Evolutionary conservation across 2,113 vertebrate species (phyloP).

Genomic region (Calonectris borealis): DNA sequence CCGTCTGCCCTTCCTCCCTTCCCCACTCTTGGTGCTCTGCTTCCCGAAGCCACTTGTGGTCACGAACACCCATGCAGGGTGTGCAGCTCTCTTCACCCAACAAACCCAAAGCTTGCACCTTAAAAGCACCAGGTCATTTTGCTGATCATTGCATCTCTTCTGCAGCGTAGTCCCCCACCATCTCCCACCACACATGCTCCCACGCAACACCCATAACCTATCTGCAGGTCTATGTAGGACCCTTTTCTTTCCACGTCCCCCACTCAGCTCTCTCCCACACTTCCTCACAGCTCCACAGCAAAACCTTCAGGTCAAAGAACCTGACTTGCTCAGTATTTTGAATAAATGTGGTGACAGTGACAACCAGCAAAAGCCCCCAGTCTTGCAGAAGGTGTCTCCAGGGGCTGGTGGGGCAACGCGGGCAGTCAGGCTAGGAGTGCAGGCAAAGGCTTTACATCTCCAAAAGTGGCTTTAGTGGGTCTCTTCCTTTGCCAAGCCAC

Average conservation of each 20-base stretch:
- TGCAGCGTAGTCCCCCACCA: accelerated
- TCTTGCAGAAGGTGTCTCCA: background rate
- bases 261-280: background rate
- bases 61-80: accelerated
- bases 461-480: background rate
- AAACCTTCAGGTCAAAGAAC: background rate
- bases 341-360: background rate
- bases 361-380: background rate
- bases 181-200: background rate
- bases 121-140: background rate
- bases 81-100: background rate
- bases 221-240: accelerated
- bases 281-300: background rate
- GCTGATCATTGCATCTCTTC: background rate
- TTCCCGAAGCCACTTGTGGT: background rate
- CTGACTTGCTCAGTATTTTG: background rate
- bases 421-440: background rate
- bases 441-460: background rate
- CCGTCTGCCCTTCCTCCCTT: background rate
- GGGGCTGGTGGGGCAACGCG: accelerated
- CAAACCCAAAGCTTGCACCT: background rate
- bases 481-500: background rate
- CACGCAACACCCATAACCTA: background rate
- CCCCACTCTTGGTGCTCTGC: background rate
- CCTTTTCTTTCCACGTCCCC: background rate